Evolutionary conservation across 23 tunicate genomes (phyloP).

Genomic region (Ciona savignyi): DNA sequence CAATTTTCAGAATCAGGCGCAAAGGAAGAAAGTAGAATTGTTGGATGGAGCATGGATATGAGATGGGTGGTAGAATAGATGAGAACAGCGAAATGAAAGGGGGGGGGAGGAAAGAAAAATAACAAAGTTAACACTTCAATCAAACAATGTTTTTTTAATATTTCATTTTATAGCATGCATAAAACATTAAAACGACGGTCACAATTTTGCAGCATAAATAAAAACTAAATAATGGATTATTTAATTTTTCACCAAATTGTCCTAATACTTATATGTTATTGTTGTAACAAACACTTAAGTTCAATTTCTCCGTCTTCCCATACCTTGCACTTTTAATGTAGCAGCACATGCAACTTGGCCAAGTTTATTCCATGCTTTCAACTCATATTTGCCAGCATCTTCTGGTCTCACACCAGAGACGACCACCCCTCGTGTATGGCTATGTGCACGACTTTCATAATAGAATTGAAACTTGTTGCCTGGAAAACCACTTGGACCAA

Average conservation of each 20-base stretch:
- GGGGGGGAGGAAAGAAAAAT: not conserved
- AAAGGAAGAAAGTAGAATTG: slow-evolving; percentile 10
- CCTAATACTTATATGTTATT: no score
- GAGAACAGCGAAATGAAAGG: slow-evolving; percentile 10
- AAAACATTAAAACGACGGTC: no score
- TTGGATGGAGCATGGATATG: slow-evolving; percentile 10
- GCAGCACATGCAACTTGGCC: slow-evolving; percentile 72
- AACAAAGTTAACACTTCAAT: not conserved
- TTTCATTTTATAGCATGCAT: not conserved
- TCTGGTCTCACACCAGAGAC: slow-evolving; percentile 36
- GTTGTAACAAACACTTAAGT: no score
- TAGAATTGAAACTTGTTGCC: slow-evolving; percentile 49
- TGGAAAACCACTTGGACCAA: not conserved
- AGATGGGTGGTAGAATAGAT: slow-evolving; percentile 11
- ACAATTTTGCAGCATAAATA: no score
- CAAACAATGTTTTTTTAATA: no score
- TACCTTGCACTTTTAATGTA: slow-evolving; percentile 70
- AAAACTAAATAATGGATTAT: no score
- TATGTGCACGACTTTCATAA: slow-evolving; percentile 64
- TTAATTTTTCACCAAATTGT: no score
- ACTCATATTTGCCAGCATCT: slow-evolving; percentile 69
- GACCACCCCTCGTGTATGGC: slow-evolving; percentile 76
- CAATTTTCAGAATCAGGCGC: no score
- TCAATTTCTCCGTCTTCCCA: not conserved
- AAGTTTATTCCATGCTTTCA: slow-evolving; percentile 78